Percentiles rank a stretch among this genome's conserved stretches.
These are phyloP conservation scores for Bryconaethiops microstoma DNA, from an alignment of 2,797 vertebrate species.

Conservation along the genomic window DNA sequence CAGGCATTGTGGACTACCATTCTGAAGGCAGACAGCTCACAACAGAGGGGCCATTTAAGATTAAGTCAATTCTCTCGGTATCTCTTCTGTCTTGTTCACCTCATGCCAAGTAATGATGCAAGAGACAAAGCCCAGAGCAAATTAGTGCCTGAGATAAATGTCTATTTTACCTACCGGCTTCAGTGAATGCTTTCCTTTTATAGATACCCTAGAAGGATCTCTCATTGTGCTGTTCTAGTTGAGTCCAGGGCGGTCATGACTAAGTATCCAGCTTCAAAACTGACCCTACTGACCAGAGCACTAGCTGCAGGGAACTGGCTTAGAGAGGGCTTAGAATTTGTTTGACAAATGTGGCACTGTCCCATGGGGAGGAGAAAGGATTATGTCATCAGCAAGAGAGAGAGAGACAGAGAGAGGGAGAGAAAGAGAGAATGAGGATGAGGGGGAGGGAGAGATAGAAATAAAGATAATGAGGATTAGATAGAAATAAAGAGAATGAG, in stretches of 20 bases:
- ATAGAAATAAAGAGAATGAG: no score
- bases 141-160: neutral
- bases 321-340: constrained; percentile 40
- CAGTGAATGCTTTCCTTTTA: constrained; percentile 4
- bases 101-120: constrained; percentile 19
- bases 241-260: constrained; percentile 28
- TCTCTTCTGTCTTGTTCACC: neutral
- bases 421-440: constrained; percentile 13
- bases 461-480: constrained; percentile 18
- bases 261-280: constrained; percentile 6
- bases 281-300: constrained; percentile 28
- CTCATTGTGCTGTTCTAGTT: neutral
- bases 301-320: constrained; percentile 19
- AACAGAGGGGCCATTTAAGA: neutral
- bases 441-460: constrained; percentile 4
- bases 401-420: constrained; percentile 13
- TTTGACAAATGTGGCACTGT: constrained; percentile 30
- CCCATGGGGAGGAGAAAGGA: constrained; percentile 46
- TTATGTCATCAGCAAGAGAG: constrained; percentile 46
- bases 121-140: constrained; percentile 29
- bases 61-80: neutral
- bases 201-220: neutral
- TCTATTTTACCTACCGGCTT: constrained; percentile 40
- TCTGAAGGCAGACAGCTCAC: neutral
- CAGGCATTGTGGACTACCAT: neutral